Evolutionary conservation across 2,888 invertebrate species (phyloP).

Genomic region (Aelia acuminata): DNA sequence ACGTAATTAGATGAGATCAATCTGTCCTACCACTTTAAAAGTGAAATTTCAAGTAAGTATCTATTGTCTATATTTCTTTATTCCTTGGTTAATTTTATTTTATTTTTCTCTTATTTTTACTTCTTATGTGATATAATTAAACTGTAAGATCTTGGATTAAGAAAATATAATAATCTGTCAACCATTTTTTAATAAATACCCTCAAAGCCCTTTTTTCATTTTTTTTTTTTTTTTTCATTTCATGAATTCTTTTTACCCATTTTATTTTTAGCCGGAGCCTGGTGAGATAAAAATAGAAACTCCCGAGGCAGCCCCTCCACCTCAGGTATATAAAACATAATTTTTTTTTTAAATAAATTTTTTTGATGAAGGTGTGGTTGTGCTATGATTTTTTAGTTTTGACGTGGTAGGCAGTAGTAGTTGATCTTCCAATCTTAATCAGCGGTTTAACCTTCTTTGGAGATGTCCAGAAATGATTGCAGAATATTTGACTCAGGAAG

Average conservation of each 20-base stretch:
- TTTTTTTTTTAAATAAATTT: neutral
- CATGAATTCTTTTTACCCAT: slow-evolving; percentile 52
- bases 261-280: slow-evolving; percentile 55
- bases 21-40: neutral
- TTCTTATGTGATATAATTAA: neutral
- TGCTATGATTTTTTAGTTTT: neutral
- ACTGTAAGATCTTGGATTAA: too few relatives aligned
- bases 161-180: too few relatives aligned
- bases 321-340: slow-evolving; percentile 43
- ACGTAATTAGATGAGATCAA: neutral
- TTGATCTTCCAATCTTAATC: neutral
- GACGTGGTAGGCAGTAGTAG: neutral
- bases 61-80: neutral
- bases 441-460: neutral
- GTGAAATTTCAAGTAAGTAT: neutral
- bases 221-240: slow-evolving; percentile 37
- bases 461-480: neutral
- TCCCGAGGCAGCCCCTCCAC: slow-evolving; percentile 49
- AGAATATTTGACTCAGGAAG: neutral
- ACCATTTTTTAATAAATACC: too few relatives aligned
- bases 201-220: neutral
- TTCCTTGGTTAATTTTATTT: neutral
- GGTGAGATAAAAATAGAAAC: slow-evolving; percentile 53
- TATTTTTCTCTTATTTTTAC: neutral
- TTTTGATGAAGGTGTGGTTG: neutral